A percentile compares a stretch with the other conserved stretches of the same genome.
Conservation (phyloP, 2,797 vertebrate genomes). For the Pipistrellus pipistrellus region DNA sequence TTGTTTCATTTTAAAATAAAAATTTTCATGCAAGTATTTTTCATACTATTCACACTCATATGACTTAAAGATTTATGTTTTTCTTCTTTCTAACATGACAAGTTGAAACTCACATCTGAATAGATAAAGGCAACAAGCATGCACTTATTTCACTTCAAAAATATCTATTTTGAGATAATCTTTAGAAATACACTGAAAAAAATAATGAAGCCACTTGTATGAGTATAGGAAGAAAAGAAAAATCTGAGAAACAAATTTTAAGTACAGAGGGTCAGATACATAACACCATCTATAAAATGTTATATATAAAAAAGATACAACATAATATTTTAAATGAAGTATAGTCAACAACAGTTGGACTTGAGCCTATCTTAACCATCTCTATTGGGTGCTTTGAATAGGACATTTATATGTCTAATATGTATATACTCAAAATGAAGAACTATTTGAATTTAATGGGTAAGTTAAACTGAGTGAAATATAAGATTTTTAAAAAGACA, state of each 20-base stretch:
- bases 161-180: conserved; percentile 9
- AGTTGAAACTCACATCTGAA: background rate
- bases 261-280: background rate
- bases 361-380: background rate
- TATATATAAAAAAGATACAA: background rate
- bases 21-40: background rate
- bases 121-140: background rate
- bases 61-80: background rate
- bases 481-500: background rate
- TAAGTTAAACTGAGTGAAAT: background rate
- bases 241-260: background rate
- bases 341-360: background rate
- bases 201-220: background rate
- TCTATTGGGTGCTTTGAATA: background rate
- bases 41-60: background rate
- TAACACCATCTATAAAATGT: background rate
- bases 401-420: background rate
- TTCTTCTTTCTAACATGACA: background rate
- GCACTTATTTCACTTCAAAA: background rate
- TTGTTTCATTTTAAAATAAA: background rate
- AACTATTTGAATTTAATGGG: background rate
- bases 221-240: background rate
- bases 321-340: background rate
- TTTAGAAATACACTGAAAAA: conserved; percentile 38
- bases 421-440: background rate